Conservation (phyloP, 1,140 invertebrate genomes). For the Scaptomyza graminum region DNA sequence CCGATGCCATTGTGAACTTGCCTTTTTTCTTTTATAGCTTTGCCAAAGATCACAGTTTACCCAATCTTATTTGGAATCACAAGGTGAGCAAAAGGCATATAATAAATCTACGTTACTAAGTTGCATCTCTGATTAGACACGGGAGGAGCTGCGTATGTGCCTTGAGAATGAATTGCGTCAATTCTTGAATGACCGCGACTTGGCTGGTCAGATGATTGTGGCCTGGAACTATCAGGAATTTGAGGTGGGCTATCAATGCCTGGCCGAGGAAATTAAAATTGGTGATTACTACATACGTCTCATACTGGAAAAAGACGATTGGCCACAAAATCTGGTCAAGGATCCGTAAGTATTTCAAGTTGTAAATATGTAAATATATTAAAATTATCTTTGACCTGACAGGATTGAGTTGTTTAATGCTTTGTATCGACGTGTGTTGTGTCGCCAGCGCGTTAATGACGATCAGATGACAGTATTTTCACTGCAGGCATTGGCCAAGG, state of each 20-base stretch:
- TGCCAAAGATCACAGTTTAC: conserved; percentile 95
- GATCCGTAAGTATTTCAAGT: conserved; percentile 74
- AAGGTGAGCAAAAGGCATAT: conserved; percentile 85
- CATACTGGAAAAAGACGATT: conserved; percentile 95
- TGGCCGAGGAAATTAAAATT: conserved; percentile 98
- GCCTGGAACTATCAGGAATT: conserved; percentile 99
- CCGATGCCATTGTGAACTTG: conserved; percentile 93
- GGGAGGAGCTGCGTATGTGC: conserved; percentile 96
- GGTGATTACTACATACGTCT: conserved; percentile 99
- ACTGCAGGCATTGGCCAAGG: conserved; percentile 98
- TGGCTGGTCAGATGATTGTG: conserved; percentile 91
- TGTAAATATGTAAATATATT: neutral
- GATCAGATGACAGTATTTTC: conserved; percentile 98
- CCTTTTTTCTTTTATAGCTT: conserved; percentile 98
- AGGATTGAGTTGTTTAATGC: conserved; percentile 99
- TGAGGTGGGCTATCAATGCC: conserved; percentile 95
- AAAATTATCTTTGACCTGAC: conserved; percentile 60
- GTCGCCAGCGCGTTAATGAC: conserved; percentile 86
- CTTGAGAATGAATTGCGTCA: conserved; percentile 97
- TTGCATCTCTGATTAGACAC: conserved; percentile 87
- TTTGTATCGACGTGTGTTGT: conserved; percentile 97
- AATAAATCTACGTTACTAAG: neutral
- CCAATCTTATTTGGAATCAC: conserved; percentile 99
- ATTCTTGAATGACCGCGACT: conserved; percentile 95
- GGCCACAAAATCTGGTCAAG: conserved; percentile 85